A percentile compares a stretch with the other conserved stretches of the same genome.
These are phyloP conservation scores for Anorthoa munda DNA, from an alignment of 2,888 invertebrate species.

Conservation along the genomic window DNA sequence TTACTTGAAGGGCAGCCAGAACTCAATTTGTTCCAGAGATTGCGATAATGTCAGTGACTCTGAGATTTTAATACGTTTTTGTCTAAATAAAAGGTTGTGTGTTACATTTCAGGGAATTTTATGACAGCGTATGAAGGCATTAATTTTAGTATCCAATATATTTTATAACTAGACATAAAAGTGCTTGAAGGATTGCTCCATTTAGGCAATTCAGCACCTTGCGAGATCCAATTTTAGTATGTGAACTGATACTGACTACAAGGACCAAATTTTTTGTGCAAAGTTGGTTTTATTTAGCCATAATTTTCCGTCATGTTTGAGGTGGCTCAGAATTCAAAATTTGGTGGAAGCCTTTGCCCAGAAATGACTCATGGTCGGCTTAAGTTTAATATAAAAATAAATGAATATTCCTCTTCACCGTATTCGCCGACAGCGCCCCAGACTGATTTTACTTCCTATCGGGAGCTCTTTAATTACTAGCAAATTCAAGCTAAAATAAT, in stretches of 20 bases:
- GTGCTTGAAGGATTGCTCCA: not conserved
- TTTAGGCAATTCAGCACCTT: conserved; percentile 11
- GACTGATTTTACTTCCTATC: too few species aligned
- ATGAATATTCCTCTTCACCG: too few species aligned
- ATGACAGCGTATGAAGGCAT: conserved; percentile 29
- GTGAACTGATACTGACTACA: not conserved
- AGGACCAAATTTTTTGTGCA: not conserved
- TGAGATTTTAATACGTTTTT: conserved; percentile 45
- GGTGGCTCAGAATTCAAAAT: not conserved
- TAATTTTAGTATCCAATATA: conserved; percentile 29
- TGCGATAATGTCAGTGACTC: conserved; percentile 19
- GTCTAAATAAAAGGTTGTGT: conserved; percentile 32
- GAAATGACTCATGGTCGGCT: not conserved
- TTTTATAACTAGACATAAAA: conserved; percentile 26
- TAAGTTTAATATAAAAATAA: not conserved
- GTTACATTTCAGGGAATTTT: conserved; percentile 5
- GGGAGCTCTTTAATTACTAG: too few species aligned
- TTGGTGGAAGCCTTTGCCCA: not conserved
- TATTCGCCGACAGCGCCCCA: too few species aligned
- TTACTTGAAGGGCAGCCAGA: conserved; percentile 26
- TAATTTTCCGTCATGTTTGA: not conserved
- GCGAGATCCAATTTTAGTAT: not conserved
- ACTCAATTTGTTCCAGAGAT: conserved; percentile 35
- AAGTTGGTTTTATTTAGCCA: not conserved
- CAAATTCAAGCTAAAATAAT: too few species aligned